Conservation (phyloP, 2,797 vertebrate genomes). For the Pangasius djambal region DNA sequence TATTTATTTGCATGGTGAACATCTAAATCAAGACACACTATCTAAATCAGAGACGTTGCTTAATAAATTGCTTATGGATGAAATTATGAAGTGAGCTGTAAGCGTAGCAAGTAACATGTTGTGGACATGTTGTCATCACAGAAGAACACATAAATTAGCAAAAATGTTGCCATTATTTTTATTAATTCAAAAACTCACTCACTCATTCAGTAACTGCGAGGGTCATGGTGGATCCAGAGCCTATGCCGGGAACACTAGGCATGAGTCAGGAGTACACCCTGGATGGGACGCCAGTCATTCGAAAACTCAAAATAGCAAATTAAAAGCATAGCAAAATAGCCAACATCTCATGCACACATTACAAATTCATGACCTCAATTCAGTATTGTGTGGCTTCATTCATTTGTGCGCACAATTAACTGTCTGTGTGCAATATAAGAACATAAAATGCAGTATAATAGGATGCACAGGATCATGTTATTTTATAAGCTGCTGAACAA, state of each 20-base stretch:
- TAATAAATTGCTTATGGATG: background rate
- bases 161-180: background rate
- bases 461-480: background rate
- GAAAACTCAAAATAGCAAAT: background rate
- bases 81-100: background rate
- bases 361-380: background rate
- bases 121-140: background rate
- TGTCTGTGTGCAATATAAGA: background rate
- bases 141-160: background rate
- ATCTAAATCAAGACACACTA: background rate
- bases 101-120: background rate
- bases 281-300: background rate
- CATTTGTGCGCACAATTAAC: background rate
- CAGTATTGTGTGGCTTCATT: background rate
- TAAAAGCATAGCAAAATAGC: background rate
- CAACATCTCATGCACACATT: background rate
- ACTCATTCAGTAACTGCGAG: background rate
- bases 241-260: background rate
- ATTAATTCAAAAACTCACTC: background rate
- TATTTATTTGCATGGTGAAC: background rate
- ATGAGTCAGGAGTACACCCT: background rate
- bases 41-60: background rate
- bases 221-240: background rate
- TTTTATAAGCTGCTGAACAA: background rate
- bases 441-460: slow-evolving; percentile 6